Base-by-base conservation (phyloP, 2,888 invertebrate species). In the Eupithecia tripunctaria region DNA sequence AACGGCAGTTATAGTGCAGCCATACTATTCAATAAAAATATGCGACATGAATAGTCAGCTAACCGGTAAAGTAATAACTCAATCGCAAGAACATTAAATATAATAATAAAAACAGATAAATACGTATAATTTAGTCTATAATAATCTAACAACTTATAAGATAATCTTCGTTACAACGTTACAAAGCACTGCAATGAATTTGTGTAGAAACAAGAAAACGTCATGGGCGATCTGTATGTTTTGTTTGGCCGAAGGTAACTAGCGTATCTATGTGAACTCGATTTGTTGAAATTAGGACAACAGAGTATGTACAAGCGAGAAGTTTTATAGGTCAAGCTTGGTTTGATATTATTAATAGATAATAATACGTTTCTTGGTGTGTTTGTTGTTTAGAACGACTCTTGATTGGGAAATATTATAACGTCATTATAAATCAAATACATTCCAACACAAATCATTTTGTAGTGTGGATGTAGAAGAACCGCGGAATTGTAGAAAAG, bases 281-380 rank as follows among this genome's bases (percentile, higher is more conserved):
- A 85, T 86, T 83, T 80, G 76, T 81, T 78, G 80, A 84, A 88
- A 86, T 86, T 86, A 85, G 88, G 85, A 81, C 87, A 85, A 78
- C 84, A 73, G 77, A 76, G 81, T 82, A 82, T 82, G 81, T 81
- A 82, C 79, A 80, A 80, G 79, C 81, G 79, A 80, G 80, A 79
- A 77, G 83, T 84, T 87, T 82, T 84, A 84, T 87, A 86, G 87
- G 86, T 84, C 85, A 84, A 86, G 83, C 84, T 85, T 84, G 83
- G 81, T 83, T 84, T 83, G 83, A 82, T 84, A 85, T 85, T 85
- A 83, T 85, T 85, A 84, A 86, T 85, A 83, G 85, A 85, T 85
- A 86, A 86, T 83, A 85, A 85, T 81, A 80, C 80, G 78, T 80
- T 82, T 82, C 81, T 83, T 81, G 79, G 79, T 82, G 79, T 83